Percentiles rank a stretch among this genome's conserved stretches.
Evolutionary conservation across 1,140 invertebrate genomes (phyloP).

Genomic region (Bombus vancouverensis): DNA sequence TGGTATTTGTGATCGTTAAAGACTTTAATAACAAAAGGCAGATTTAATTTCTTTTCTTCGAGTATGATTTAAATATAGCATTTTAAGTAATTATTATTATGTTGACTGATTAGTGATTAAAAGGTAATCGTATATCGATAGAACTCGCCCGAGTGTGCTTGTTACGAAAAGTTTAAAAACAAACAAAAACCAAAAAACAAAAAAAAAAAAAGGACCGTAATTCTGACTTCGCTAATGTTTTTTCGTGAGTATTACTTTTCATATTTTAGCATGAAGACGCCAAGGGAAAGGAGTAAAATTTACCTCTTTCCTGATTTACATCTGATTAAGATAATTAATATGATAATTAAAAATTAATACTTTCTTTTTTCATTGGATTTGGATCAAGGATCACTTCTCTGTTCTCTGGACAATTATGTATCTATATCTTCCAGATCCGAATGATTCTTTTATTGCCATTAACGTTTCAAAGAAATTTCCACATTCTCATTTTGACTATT

Average conservation of each 20-base stretch:
- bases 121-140: conserved; percentile 25
- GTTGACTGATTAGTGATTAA: conserved; percentile 52
- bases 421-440: conserved; percentile 17
- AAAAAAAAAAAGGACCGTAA: conserved; percentile 2
- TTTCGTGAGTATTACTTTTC: conserved; percentile 56
- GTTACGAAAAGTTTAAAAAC: conserved; percentile 23
- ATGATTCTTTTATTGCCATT: conserved; percentile 37
- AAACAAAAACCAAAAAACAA: not conserved
- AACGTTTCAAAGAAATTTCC: conserved; percentile 38
- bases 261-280: conserved; percentile 53
- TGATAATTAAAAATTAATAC: conserved; percentile 18
- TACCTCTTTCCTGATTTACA: conserved; percentile 63
- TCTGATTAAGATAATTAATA: conserved; percentile 62
- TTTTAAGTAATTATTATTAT: conserved; percentile 50
- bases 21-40: conserved; percentile 22
- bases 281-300: conserved; percentile 61
- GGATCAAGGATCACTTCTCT: conserved; percentile 24
- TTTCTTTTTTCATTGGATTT: conserved; percentile 35
- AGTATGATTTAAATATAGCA: conserved; percentile 40
- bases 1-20: conserved; percentile 38
- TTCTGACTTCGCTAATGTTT: conserved; percentile 20
- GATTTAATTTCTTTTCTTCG: conserved; percentile 16
- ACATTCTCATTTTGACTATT: conserved; percentile 65
- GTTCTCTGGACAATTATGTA: conserved; percentile 34
- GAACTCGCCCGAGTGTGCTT: conserved; percentile 33